phyloP scores from a whole-genome alignment of 2,797 vertebrate species.

The Scyliorhinus canicula region DNA sequence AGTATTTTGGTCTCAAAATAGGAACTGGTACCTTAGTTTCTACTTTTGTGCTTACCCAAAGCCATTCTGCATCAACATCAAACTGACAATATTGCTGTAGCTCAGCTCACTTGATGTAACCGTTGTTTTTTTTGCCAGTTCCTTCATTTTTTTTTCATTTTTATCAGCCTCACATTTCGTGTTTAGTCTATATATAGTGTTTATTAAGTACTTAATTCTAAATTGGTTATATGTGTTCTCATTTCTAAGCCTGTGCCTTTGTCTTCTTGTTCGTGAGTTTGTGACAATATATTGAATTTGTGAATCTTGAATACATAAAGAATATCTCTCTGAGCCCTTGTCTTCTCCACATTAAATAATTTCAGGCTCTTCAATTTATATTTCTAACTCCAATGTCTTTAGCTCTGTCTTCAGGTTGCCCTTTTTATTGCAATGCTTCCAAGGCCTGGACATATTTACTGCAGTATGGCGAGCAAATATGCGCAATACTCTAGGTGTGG shows the following conservation, averaged over 20 bases:
- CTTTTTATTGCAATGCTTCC: neutral
- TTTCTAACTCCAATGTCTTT: neutral
- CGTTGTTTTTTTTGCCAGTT: neutral
- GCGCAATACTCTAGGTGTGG: neutral
- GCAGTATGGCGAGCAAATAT: neutral
- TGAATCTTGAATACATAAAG: neutral
- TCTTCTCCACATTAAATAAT: slow-evolving; percentile 7
- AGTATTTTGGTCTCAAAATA: neutral
- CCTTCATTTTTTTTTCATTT: neutral
- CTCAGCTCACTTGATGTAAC: neutral
- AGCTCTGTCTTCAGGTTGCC: neutral
- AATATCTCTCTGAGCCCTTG: neutral
- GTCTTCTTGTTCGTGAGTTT: neutral
- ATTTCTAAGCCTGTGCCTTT: neutral
- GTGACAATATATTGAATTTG: neutral
- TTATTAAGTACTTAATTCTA: neutral
- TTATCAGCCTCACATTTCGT: neutral
- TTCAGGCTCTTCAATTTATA: neutral
- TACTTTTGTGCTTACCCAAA: neutral
- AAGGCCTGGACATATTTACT: neutral
- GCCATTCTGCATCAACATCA: neutral
- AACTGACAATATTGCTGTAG: neutral
- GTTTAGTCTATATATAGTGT: neutral
- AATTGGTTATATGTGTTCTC: neutral
- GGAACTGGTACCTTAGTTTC: neutral